Conservation (phyloP, 1,140 invertebrate species). For the Drosophila tani region DNA sequence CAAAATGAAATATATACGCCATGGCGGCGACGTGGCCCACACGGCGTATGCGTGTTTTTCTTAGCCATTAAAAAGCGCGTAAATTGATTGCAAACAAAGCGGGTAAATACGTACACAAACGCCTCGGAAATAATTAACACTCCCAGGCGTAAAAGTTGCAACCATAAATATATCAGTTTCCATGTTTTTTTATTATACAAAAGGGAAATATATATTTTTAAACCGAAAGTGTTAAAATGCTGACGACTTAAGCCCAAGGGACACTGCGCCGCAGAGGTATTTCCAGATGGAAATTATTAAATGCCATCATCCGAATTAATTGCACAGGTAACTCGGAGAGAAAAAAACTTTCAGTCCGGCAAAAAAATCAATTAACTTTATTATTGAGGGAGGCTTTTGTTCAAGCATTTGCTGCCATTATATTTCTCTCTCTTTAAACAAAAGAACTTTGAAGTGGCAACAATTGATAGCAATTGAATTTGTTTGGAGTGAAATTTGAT, state of each 20-base stretch:
- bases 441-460: neutral
- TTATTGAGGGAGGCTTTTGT: conserved; percentile 1
- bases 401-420: conserved; percentile 11
- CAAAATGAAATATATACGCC: conserved; percentile 34
- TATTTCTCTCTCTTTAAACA: neutral
- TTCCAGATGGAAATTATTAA: conserved; percentile 34
- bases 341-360: neutral
- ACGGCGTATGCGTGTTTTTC: conserved; percentile 56
- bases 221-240: conserved; percentile 29
- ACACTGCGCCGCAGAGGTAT: neutral
- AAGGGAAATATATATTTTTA: neutral
- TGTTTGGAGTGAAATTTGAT: conserved; percentile 10
- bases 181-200: conserved; percentile 12
- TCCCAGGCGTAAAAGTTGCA: conserved; percentile 36
- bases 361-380: conserved; percentile 20
- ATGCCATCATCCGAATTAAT: conserved; percentile 34
- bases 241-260: conserved; percentile 27
- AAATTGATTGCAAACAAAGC: conserved; percentile 61
- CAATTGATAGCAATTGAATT: conserved; percentile 1
- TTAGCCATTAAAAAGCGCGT: conserved; percentile 52
- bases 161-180: conserved; percentile 37
- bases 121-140: conserved; percentile 46
- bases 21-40: conserved; percentile 19
- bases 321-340: conserved; percentile 4
- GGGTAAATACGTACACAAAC: conserved; percentile 5